These are phyloP conservation scores for Cyanistes caeruleus DNA, from an alignment of 2,113 vertebrate genomes.

Conservation along the genomic window DNA sequence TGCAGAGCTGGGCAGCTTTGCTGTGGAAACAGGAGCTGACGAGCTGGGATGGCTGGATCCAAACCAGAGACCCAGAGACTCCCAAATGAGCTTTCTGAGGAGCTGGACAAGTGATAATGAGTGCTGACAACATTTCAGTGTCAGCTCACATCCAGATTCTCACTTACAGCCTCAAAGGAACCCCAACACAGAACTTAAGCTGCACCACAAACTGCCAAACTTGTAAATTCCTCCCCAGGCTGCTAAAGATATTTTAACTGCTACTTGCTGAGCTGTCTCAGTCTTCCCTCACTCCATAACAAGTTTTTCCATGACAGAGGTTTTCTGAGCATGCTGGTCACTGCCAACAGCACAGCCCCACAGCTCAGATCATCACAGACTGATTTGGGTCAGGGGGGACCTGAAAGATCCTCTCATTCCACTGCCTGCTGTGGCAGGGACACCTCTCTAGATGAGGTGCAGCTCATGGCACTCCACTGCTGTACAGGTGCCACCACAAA, in stretches of 20 bases:
- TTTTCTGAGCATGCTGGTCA: not conserved
- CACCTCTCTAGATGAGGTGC: not conserved
- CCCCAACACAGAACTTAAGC: not conserved
- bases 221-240: not conserved
- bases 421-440: not conserved
- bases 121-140: not conserved
- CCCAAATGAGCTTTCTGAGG: not conserved
- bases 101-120: accelerated
- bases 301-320: not conserved
- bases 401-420: not conserved
- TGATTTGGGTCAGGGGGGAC: not conserved
- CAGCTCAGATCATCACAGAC: not conserved
- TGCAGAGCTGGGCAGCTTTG: not conserved
- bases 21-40: accelerated
- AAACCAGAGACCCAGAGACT: not conserved
- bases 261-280: not conserved
- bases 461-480: accelerated
- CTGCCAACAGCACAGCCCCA: not conserved
- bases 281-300: not conserved
- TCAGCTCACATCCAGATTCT: not conserved
- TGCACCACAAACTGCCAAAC: not conserved
- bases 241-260: not conserved
- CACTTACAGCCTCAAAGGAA: not conserved
- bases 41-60: not conserved
- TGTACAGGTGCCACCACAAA: not conserved